These are phyloP conservation scores for Anarrhichthys ocellatus DNA, from an alignment of 2,113 vertebrate species.

Conservation along the genomic window DNA sequence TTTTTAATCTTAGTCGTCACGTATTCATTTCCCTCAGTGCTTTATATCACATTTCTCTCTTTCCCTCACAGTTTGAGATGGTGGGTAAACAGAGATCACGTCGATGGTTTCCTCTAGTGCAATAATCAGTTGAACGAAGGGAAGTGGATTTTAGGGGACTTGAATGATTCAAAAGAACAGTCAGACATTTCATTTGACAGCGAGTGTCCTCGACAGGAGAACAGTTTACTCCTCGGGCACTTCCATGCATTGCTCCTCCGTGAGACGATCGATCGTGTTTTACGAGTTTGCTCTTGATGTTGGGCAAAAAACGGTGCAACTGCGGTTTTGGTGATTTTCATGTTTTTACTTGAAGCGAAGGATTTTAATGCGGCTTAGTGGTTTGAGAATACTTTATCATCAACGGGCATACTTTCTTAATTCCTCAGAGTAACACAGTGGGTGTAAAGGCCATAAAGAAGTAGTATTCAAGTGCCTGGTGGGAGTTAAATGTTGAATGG, in stretches of 20 bases:
- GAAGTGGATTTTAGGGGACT: constrained; percentile 64
- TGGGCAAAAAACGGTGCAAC: constrained; percentile 41
- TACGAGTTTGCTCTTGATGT: constrained; percentile 26
- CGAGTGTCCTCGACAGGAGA: constrained; percentile 31
- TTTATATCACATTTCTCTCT: constrained; percentile 57
- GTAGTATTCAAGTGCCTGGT: constrained; percentile 84
- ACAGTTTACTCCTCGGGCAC: constrained; percentile 44
- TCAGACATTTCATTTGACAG: constrained; percentile 52
- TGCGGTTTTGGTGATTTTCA: constrained; percentile 50
- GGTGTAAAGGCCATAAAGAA: constrained; percentile 68
- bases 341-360: constrained; percentile 73
- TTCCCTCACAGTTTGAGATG: constrained; percentile 32
- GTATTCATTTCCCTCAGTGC: constrained; percentile 70
- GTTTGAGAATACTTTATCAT: constrained; percentile 46
- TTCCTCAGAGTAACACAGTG: constrained; percentile 20
- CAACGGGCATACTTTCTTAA: constrained; percentile 32
- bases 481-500: constrained; percentile 51
- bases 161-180: constrained; percentile 30
- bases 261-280: constrained; percentile 34
- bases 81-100: constrained; percentile 74
- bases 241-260: constrained; percentile 50
- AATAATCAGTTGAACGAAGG: constrained; percentile 89
- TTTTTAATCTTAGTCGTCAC: constrained; percentile 77
- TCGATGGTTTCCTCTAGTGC: constrained; percentile 91
- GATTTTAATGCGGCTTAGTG: constrained; percentile 54